These are phyloP conservation scores for Hyles lineata DNA, from an alignment of 2,888 invertebrate genomes.

Conservation along the genomic window DNA sequence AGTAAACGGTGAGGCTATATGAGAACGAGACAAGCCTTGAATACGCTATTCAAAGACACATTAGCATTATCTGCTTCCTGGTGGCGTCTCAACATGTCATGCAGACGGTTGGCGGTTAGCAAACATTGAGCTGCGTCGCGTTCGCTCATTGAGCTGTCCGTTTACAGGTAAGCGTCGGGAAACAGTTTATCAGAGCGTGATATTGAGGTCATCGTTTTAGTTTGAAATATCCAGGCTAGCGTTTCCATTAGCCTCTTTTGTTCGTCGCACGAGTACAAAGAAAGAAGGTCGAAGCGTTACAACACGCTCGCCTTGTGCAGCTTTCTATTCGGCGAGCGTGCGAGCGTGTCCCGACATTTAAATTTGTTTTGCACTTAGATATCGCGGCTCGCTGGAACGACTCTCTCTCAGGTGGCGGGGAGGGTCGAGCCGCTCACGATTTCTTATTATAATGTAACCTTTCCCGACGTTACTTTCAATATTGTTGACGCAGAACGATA, in stretches of 20 bases:
- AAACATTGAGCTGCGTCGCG: conserved; percentile 52
- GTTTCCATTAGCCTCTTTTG: conserved; percentile 78
- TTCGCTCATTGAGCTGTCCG: conserved; percentile 57
- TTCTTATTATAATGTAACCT: conserved; percentile 68
- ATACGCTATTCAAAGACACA: conserved; percentile 79
- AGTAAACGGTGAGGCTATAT: conserved; percentile 74
- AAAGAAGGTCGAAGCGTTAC: conserved; percentile 82
- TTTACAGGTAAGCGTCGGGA: conserved; percentile 63
- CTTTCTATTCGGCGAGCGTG: conserved; percentile 82
- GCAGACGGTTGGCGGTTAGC: conserved; percentile 59
- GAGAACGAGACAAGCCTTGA: conserved; percentile 79
- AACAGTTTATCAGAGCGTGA: conserved; percentile 71
- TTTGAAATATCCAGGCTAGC: conserved; percentile 65
- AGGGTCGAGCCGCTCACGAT: conserved; percentile 77
- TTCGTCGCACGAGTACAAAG: conserved; percentile 66
- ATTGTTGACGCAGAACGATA: conserved; percentile 51
- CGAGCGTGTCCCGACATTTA: conserved; percentile 82
- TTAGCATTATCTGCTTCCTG: conserved; percentile 82
- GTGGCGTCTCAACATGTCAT: conserved; percentile 67
- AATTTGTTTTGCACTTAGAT: conserved; percentile 81
- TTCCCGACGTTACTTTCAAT: conserved; percentile 68
- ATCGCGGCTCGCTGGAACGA: conserved; percentile 67
- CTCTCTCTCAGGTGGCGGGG: conserved; percentile 79
- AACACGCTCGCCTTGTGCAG: conserved; percentile 81
- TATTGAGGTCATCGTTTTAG: conserved; percentile 74